Evolutionary conservation across 2,888 invertebrate species (phyloP).

Genomic region (Melinaea marsaeus): DNA sequence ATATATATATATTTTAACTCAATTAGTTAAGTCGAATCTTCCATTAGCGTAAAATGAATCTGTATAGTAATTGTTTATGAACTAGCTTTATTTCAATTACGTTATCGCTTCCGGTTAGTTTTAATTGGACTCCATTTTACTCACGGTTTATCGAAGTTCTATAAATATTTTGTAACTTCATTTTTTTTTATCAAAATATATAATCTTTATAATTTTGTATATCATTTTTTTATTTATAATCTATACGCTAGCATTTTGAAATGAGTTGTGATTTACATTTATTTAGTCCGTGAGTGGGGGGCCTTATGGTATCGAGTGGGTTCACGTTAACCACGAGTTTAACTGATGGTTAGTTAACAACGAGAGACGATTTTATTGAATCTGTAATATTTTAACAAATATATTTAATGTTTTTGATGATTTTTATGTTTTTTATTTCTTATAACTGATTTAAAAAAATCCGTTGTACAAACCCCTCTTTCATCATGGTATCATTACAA

Average conservation of each 20-base stretch:
- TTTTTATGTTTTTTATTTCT: conserved; percentile 21
- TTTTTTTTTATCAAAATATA: too few species aligned
- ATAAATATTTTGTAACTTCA: too few species aligned
- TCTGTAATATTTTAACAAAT: conserved; percentile 77
- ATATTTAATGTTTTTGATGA: conserved; percentile 70
- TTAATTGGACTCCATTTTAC: conserved; percentile 42
- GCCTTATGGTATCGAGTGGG: conserved; percentile 13
- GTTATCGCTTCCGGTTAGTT: conserved; percentile 53
- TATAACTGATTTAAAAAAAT: neutral
- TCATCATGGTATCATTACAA: too few species aligned
- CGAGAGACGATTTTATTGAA: conserved; percentile 69
- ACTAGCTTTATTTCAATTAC: conserved; percentile 36
- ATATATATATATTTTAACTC: conserved; percentile 17
- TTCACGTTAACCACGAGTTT: conserved; percentile 30
- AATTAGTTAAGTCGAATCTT: conserved; percentile 45
- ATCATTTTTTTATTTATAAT: too few species aligned
- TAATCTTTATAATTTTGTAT: too few species aligned
- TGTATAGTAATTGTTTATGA: conserved; percentile 50
- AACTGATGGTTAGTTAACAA: conserved; percentile 32
- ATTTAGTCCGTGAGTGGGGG: conserved; percentile 10
- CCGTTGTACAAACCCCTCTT: too few species aligned
- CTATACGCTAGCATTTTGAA: neutral
- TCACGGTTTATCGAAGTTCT: conserved; percentile 4
- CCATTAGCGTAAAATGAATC: conserved; percentile 54
- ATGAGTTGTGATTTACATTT: neutral